These are phyloP conservation scores for Magallana ariakensis DNA, from an alignment of 1,140 invertebrate species.

Conservation along the genomic window DNA sequence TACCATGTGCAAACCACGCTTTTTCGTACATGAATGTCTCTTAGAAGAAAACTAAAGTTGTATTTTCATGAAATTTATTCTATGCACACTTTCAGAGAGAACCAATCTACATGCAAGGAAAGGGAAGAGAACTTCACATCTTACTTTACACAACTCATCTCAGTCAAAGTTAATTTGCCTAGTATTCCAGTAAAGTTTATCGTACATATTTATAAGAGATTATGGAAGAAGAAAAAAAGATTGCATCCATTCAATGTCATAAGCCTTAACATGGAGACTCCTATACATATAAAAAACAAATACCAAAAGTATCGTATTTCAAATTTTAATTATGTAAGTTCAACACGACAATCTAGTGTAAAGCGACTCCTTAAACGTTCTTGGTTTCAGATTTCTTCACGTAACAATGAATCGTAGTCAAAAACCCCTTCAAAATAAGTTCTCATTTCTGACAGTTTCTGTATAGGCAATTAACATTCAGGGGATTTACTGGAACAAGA, in stretches of 20 bases:
- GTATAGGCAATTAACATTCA: not conserved
- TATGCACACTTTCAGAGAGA: no score
- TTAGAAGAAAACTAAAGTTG: not conserved
- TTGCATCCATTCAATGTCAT: no score
- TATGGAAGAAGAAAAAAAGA: no score
- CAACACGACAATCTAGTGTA: not conserved
- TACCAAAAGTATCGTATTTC: not conserved
- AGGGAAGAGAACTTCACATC: no score
- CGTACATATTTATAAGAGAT: no score
- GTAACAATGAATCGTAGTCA: not conserved
- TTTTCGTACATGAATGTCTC: constrained; percentile 15
- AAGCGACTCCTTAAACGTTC: not conserved
- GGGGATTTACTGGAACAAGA: not conserved
- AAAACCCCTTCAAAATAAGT: not conserved
- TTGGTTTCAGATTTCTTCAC: not conserved
- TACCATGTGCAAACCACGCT: constrained; percentile 9
- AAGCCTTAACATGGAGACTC: no score
- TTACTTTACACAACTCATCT: no score
- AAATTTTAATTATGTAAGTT: not conserved
- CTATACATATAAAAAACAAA: not conserved
- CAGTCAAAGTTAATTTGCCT: no score
- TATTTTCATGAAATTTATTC: constrained; percentile 12
- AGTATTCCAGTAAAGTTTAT: no score
- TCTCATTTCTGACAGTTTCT: not conserved
- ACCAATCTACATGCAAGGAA: no score